Conservation (phyloP, 2,113 vertebrate species). For the Hippopotamus amphibius region DNA sequence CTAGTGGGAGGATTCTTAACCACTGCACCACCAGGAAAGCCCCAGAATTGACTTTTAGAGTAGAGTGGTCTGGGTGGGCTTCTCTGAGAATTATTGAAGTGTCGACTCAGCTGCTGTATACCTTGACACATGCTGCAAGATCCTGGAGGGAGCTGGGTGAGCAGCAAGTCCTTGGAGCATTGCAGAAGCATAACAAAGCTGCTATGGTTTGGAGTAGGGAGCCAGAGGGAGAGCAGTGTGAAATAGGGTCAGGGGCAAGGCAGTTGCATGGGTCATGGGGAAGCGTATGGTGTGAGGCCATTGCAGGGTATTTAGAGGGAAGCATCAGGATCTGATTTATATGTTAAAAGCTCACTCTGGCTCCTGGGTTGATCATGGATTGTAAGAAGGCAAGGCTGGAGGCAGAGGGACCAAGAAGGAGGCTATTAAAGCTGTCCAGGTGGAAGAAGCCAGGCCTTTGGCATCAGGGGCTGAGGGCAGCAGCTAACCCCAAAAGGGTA, state of each 20-base stretch:
- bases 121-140: background rate
- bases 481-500: background rate
- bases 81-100: conserved; percentile 8
- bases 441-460: background rate
- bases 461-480: background rate
- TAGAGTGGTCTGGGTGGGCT: background rate
- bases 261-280: background rate
- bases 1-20: no score
- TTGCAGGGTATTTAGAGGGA: background rate
- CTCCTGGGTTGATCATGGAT: background rate
- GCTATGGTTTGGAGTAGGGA: background rate
- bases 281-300: background rate
- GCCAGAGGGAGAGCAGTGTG: background rate
- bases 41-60: background rate
- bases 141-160: background rate
- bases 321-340: background rate
- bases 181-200: background rate
- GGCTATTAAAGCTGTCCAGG: background rate
- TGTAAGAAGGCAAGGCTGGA: background rate
- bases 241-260: background rate
- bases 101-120: background rate
- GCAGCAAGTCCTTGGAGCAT: background rate
- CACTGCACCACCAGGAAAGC: no score
- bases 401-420: background rate
- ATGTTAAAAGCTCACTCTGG: background rate